Percentiles rank a stretch among this genome's conserved stretches.
phyloP scores from a whole-genome alignment of 2,113 vertebrate genomes.

The Gymnarchus niloticus region DNA sequence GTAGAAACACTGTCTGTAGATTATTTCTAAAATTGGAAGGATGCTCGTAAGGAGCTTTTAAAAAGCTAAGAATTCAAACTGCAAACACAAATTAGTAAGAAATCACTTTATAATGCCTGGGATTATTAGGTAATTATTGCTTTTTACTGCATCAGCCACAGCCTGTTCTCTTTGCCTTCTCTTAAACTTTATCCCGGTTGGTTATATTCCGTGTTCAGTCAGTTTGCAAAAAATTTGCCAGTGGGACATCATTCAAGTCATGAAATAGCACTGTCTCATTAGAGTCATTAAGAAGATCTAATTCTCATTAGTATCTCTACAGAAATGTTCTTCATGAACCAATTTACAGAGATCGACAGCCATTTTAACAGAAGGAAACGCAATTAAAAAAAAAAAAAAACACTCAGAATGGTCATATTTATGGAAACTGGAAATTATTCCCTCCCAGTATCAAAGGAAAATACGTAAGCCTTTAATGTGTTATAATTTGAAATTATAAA shows the following conservation, averaged over 20 bases:
- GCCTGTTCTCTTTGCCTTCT: neutral
- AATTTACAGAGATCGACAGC: no score
- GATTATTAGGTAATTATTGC: neutral
- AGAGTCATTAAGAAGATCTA: no score
- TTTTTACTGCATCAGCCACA: neutral
- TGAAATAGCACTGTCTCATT: neutral
- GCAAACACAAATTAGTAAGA: no score
- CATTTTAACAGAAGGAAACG: neutral
- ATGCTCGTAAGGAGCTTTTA: no score
- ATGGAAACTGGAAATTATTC: neutral
- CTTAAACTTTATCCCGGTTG: neutral
- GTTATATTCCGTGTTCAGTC: slow-evolving; percentile 8
- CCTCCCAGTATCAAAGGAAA: neutral
- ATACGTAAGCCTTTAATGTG: neutral
- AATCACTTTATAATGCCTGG: no score
- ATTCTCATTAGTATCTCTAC: no score
- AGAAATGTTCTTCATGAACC: no score
- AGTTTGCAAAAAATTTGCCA: neutral
- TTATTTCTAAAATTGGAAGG: no score
- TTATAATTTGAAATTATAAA: neutral
- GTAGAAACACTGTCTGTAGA: no score
- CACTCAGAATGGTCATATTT: neutral
- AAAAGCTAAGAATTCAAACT: no score
- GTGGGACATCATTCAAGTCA: neutral
- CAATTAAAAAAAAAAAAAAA: neutral